Base-by-base conservation (phyloP, 2,797 vertebrate species). In the Antrozous pallidus region DNA sequence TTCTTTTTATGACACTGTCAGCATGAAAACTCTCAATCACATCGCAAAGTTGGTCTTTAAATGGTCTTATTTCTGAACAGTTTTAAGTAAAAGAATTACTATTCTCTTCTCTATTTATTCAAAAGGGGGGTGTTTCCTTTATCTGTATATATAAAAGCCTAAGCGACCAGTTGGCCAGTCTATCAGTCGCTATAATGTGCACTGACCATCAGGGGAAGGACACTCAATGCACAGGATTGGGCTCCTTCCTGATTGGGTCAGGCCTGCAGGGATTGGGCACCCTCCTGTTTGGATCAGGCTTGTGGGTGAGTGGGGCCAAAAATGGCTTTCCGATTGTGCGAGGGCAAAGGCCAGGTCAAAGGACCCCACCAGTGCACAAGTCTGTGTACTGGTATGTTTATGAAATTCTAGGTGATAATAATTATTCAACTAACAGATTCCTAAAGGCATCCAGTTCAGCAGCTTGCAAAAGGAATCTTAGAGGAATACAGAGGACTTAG, bases 121-220 rank as follows among this genome's bases (percentile, higher is more conserved):
- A 81, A 88, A 83, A 91, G n/a, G 16, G 16, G 4, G 8, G 28
- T 0, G 6, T 63, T 73, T 88, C 40, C 20, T 85, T 95, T 28
- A 16, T 61, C 26, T 31, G 5, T 61, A 31, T 61, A 31, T 61
- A 61, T 61, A 13, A 61, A 61, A 61, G 28, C 58, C 58, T 61
- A 31, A 61, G 58, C 0, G 1, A 31, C 28, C 28, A 0, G 13
- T 61, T 1, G 2, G 6, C 58, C 13, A 31, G 58, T 61, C 58
- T 28, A 31, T 28, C 28, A 61, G 58, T 31, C 6, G 2, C 58
- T 61, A 16, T 31, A 2, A 61, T 31, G 28, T 2, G 2, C 58
- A 61, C 28, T 61, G 28, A 61, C 58, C 58, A 61, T 28, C 58
- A 61, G 58, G 58, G 58, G 26, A 58, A 26, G 28, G 28, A 61